Conservation (phyloP, 2,797 vertebrate species). For the Thripadectes ignobilis region DNA sequence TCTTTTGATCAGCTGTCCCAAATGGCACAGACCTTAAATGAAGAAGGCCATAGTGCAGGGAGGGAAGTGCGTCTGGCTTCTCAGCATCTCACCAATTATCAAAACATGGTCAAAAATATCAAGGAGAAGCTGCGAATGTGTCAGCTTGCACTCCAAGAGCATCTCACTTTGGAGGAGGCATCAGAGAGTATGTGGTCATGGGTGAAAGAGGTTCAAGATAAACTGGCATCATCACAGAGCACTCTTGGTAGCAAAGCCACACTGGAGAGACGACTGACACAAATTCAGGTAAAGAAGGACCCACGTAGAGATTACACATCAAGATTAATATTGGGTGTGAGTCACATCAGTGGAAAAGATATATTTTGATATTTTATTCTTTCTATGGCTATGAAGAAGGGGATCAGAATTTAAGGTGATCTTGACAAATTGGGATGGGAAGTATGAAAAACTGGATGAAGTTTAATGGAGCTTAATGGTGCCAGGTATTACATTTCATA, state of each 20-base stretch:
- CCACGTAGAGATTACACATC: neutral
- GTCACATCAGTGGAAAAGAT: neutral
- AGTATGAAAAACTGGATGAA: neutral
- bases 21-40: constrained; percentile 87
- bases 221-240: constrained; percentile 84
- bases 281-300: constrained; percentile 85
- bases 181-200: constrained; percentile 89
- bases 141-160: constrained; percentile 91
- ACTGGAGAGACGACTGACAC: constrained; percentile 85
- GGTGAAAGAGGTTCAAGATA: constrained; percentile 87
- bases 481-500: neutral
- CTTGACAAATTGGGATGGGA: neutral
- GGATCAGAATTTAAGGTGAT: neutral
- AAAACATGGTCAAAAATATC: constrained; percentile 84
- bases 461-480: neutral
- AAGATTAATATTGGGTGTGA: neutral
- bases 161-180: constrained; percentile 91
- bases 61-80: constrained; percentile 85
- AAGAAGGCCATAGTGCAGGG: constrained; percentile 86
- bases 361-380: neutral
- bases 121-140: constrained; percentile 85
- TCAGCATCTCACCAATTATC: constrained; percentile 88
- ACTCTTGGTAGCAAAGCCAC: constrained; percentile 87
- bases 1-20: constrained; percentile 91
- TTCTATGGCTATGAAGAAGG: neutral